Evolutionary conservation across 37 sponge, comb jelly and placozoan species (phyloP).

Genomic region (Haliclona indistincta): DNA sequence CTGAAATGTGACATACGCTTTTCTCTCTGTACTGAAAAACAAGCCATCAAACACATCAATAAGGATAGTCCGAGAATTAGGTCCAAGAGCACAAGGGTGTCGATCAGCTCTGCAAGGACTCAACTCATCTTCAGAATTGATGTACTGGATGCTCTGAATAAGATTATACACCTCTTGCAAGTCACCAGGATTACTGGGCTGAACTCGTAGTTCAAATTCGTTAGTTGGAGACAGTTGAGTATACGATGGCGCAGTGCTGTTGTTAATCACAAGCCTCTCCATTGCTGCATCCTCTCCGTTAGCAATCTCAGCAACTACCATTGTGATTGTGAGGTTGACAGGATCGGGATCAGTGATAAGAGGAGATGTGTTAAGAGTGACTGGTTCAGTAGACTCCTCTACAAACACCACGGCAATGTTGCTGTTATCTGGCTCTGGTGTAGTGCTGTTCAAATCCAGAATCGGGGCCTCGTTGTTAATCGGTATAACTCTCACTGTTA

Average conservation of each 20-base stretch:
- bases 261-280: slow-evolving; percentile 26
- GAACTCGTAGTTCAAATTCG: slow-evolving; percentile 6
- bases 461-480: slow-evolving; percentile 69
- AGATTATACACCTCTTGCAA: slow-evolving; percentile 15
- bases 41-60: slow-evolving; percentile 48
- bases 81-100: slow-evolving; percentile 38
- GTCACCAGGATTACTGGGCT: slow-evolving; percentile 14
- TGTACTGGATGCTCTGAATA: slow-evolving; percentile 43
- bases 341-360: slow-evolving; percentile 54
- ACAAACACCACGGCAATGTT: slow-evolving; percentile 24
- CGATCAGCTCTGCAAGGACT: slow-evolving; percentile 23
- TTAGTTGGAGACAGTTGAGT: background rate
- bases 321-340: slow-evolving; percentile 21
- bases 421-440: slow-evolving; percentile 23
- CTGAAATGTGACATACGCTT: slow-evolving; percentile 30
- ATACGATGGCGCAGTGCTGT: background rate
- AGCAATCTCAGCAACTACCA: slow-evolving; percentile 18
- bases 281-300: slow-evolving; percentile 18
- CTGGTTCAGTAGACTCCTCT: slow-evolving; percentile 40
- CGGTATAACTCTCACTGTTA: slow-evolving; percentile 35
- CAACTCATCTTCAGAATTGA: slow-evolving; percentile 53
- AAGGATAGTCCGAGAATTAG: slow-evolving; percentile 38
- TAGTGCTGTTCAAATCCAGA: slow-evolving; percentile 61
- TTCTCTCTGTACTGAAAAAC: slow-evolving; percentile 26
- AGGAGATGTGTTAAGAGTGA: slow-evolving; percentile 37